A percentile compares a stretch with the other conserved stretches of the same genome.
Conservation (phyloP, 2,113 vertebrate genomes). For the Dipodomys ordii region DNA sequence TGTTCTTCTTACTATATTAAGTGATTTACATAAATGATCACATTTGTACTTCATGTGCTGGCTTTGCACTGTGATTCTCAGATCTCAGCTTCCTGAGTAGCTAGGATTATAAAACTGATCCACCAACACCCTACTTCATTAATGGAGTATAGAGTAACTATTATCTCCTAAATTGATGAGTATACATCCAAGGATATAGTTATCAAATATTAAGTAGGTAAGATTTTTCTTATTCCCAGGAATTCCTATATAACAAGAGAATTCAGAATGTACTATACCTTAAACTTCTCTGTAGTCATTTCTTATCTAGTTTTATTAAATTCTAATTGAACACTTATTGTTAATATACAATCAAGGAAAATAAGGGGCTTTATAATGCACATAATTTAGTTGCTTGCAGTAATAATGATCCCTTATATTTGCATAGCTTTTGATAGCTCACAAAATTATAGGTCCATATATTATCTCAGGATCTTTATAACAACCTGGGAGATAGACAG, state of each 20-base stretch:
- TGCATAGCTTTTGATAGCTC: constrained; percentile 8
- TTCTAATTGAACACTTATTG: constrained; percentile 45
- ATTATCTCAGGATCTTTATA: constrained; percentile 20
- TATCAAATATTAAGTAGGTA: background rate
- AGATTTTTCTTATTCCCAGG: constrained; percentile 34
- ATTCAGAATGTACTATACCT: constrained; percentile 7
- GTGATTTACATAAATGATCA: too few species aligned
- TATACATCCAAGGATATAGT: background rate
- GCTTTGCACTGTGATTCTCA: too few species aligned
- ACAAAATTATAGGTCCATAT: constrained; percentile 43
- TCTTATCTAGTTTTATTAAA: constrained; percentile 21
- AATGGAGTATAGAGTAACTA: background rate
- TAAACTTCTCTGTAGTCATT: constrained; percentile 42
- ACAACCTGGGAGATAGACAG: constrained; percentile 23
- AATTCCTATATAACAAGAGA: constrained; percentile 1
- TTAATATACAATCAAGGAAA: constrained; percentile 45
- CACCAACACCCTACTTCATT: too few species aligned
- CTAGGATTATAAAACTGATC: too few species aligned
- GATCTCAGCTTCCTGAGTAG: too few species aligned
- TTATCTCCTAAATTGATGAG: constrained; percentile 32
- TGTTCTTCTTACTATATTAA: too few species aligned
- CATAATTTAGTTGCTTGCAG: background rate
- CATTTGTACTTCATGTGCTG: too few species aligned
- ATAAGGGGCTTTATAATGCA: background rate
- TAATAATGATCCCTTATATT: constrained; percentile 37